Conservation (phyloP, 2,113 vertebrate species). For the Ophiodon elongatus region DNA sequence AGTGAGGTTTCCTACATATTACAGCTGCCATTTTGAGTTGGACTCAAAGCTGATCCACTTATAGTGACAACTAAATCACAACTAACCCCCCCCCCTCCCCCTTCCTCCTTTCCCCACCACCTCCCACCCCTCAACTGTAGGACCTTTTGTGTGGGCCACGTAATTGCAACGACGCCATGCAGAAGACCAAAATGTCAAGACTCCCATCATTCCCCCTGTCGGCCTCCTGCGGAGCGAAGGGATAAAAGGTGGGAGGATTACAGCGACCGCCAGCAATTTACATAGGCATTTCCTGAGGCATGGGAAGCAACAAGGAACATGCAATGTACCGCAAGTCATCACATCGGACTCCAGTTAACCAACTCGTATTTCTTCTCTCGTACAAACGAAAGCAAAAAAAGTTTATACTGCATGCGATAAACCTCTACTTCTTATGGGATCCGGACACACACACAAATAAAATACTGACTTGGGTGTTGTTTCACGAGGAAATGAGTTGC, state of each 20-base stretch:
- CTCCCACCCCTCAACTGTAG: no score
- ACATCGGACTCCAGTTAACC: constrained; percentile 47
- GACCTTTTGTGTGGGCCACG: constrained; percentile 1
- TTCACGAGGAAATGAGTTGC: constrained; percentile 17
- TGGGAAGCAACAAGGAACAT: constrained; percentile 22
- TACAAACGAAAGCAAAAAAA: constrained; percentile 7
- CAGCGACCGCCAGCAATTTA: constrained; percentile 45
- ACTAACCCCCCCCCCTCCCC: no score
- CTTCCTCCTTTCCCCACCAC: no score
- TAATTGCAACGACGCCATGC: not conserved
- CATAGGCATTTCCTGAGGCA: constrained; percentile 53
- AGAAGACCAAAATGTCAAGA: constrained; percentile 37
- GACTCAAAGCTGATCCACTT: not conserved
- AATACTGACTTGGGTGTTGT: not conserved
- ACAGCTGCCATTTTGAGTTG: not conserved
- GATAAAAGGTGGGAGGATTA: constrained; percentile 48
- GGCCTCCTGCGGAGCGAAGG: constrained; percentile 31
- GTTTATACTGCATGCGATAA: constrained; percentile 10
- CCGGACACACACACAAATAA: constrained; percentile 22
- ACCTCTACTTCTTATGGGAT: not conserved
- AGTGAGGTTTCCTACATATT: not conserved
- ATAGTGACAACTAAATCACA: not conserved
- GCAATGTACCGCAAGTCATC: not conserved
- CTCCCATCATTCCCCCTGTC: constrained; percentile 14
- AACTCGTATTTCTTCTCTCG: not conserved